phyloP scores from a whole-genome alignment of 2,888 invertebrate genomes.

The Dryocosmus kuriphilus region DNA sequence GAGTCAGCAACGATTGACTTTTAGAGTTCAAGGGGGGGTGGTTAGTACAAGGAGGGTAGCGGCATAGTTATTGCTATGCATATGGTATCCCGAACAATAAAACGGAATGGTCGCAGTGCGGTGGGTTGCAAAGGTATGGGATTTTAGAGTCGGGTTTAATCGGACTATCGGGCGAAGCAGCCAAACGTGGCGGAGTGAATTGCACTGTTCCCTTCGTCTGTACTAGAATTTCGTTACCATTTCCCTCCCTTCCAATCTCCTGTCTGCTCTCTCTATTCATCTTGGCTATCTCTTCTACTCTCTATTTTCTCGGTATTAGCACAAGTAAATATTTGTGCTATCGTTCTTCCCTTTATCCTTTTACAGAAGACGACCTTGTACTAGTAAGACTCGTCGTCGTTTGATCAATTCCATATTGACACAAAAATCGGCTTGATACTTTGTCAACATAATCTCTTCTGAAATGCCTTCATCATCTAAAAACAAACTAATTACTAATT shows the following conservation, averaged over 20 bases:
- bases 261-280: conserved; percentile 6
- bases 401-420: conserved; percentile 29
- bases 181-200: conserved; percentile 53
- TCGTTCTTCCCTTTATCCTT: not conserved
- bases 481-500: not conserved
- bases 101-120: conserved; percentile 70
- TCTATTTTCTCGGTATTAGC: conserved; percentile 21
- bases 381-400: not conserved
- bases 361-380: not conserved
- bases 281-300: not conserved
- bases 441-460: not conserved
- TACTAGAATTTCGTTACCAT: conserved; percentile 53
- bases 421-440: not conserved
- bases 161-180: conserved; percentile 63
- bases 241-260: conserved; percentile 3
- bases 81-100: conserved; percentile 72
- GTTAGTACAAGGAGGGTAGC: conserved; percentile 60
- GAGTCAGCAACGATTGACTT: conserved; percentile 61
- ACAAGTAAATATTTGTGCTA: conserved; percentile 26
- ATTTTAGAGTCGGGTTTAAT: conserved; percentile 73
- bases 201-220: conserved; percentile 33
- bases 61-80: conserved; percentile 74
- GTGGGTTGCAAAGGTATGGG: conserved; percentile 59
- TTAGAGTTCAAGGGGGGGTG: conserved; percentile 47
- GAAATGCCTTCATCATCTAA: not conserved